phyloP scores from a whole-genome alignment of 2,113 vertebrate species.

The Burhinus oedicnemus region DNA sequence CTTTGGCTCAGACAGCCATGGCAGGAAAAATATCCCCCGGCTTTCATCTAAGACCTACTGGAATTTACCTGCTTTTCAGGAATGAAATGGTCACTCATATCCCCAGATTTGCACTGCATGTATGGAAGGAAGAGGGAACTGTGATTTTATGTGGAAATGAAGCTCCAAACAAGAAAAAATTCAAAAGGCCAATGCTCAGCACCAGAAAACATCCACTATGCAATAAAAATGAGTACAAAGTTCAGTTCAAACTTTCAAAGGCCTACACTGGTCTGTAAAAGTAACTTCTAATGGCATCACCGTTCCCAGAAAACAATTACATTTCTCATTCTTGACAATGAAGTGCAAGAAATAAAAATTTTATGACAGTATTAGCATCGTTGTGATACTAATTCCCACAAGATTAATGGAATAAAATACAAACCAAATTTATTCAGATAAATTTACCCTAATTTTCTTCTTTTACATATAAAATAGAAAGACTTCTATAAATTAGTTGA shows the following conservation, averaged over 20 bases:
- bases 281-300: background rate
- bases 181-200: background rate
- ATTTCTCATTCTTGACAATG: background rate
- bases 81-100: background rate
- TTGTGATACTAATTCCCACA: background rate
- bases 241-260: background rate
- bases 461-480: conserved; percentile 4
- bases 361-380: background rate
- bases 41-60: background rate
- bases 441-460: conserved; percentile 6
- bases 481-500: conserved; percentile 16
- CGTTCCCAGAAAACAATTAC: background rate
- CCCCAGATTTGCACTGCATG: background rate
- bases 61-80: background rate
- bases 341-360: background rate
- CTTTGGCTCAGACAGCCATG: background rate
- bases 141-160: background rate
- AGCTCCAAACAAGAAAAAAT: background rate
- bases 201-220: background rate
- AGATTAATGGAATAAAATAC: background rate
- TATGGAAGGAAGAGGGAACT: background rate
- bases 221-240: background rate
- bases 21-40: background rate
- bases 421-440: background rate
- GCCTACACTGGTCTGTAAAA: background rate